Conservation (phyloP, 2,797 vertebrate species). For the Malurus leucopterus region DNA sequence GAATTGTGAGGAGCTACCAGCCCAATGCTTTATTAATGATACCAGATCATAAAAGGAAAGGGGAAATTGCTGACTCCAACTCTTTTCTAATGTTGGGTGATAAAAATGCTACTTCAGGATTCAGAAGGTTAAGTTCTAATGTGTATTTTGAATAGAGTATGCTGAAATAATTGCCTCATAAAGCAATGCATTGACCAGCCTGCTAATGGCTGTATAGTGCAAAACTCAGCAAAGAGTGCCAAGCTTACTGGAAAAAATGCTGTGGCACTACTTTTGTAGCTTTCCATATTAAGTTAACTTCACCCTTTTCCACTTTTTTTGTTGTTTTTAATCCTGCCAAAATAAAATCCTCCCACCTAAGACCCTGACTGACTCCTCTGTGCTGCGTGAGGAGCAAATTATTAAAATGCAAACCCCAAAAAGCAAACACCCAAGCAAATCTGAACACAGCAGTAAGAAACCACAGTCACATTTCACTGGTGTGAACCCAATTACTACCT, state of each 20-base stretch:
- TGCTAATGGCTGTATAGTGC: conserved; percentile 81
- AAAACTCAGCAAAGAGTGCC: conserved; percentile 83
- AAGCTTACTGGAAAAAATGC: conserved; percentile 84
- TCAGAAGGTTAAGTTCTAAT: conserved; percentile 94
- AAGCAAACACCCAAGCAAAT: background rate
- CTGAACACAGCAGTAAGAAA: background rate
- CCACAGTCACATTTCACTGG: background rate
- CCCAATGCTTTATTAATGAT: conserved; percentile 90
- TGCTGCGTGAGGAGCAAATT: background rate
- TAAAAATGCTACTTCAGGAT: conserved; percentile 90
- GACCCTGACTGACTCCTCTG: background rate
- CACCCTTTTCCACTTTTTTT: background rate
- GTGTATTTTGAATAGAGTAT: conserved; percentile 89
- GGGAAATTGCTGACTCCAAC: conserved; percentile 81
- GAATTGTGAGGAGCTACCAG: conserved; percentile 76
- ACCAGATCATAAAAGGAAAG: conserved; percentile 81
- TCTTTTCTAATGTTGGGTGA: conserved; percentile 88
- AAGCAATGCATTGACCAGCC: conserved; percentile 82
- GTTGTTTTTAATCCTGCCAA: background rate
- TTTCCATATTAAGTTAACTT: conserved; percentile 69
- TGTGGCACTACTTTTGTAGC: conserved; percentile 71
- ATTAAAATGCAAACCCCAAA: background rate
- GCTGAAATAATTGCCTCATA: conserved; percentile 89
- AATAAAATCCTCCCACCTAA: background rate
- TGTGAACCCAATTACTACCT: background rate